Evolutionary conservation across 2,113 vertebrate genomes (phyloP).

Genomic region (Microtus montanus): DNA sequence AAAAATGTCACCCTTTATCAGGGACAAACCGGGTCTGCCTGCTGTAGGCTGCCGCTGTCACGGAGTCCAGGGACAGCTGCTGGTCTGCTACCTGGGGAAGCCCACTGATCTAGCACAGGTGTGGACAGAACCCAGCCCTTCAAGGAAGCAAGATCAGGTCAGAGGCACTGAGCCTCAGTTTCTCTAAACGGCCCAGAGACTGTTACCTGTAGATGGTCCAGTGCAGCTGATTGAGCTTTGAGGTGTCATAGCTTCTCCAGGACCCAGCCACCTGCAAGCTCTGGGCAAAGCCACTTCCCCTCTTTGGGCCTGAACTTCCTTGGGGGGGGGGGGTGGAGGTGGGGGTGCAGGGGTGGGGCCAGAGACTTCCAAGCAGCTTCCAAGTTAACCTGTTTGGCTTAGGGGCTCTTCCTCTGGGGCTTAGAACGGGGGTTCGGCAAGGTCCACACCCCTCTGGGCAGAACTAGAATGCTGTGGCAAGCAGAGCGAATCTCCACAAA

Average conservation of each 20-base stretch:
- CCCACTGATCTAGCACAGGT: background rate
- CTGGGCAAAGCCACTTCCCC: conserved; percentile 66
- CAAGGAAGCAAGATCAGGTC: background rate
- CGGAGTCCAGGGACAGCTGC: background rate
- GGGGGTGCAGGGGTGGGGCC: conserved; percentile 51
- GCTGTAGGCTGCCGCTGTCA: background rate
- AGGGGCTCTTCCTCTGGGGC: background rate
- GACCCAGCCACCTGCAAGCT: background rate
- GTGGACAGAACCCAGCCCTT: background rate
- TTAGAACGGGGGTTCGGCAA: background rate
- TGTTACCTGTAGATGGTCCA: conserved; percentile 46
- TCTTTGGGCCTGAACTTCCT: conserved; percentile 62
- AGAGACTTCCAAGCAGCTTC: background rate
- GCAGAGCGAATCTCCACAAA: background rate
- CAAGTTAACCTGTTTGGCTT: background rate
- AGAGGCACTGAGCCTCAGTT: background rate
- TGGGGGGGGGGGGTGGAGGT: background rate
- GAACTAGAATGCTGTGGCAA: background rate
- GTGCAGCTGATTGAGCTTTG: background rate
- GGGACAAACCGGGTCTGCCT: background rate
- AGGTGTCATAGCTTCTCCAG: conserved; percentile 11
- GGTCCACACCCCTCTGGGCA: background rate
- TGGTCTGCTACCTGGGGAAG: background rate
- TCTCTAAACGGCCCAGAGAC: background rate
- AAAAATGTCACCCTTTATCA: conserved; percentile 53